phyloP scores from a whole-genome alignment of 2,888 invertebrate genomes.

The Scrobipalpa costella region DNA sequence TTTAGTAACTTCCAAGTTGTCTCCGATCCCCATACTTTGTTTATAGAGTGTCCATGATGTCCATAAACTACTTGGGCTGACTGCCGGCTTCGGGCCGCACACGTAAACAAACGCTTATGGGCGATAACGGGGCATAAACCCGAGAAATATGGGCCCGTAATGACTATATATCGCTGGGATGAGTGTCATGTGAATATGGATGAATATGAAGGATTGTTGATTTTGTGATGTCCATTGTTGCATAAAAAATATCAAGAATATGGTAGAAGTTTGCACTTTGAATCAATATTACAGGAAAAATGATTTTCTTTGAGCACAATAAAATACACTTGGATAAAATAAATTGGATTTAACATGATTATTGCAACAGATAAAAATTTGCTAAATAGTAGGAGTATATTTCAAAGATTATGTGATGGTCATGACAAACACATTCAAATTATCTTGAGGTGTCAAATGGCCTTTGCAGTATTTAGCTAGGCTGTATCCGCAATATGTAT shows the following conservation, averaged over 20 bases:
- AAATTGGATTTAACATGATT: too few species aligned
- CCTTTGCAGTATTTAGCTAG: too few species aligned
- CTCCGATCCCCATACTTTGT: conserved; percentile 12
- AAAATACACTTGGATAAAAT: too few species aligned
- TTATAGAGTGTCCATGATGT: conserved; percentile 37
- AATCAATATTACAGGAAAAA: too few species aligned
- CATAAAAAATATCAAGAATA: background rate
- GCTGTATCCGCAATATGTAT: too few species aligned
- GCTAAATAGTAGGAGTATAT: too few species aligned
- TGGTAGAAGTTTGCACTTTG: too few species aligned
- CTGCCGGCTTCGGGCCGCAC: conserved; percentile 50
- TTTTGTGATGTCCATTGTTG: background rate
- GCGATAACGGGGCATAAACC: conserved; percentile 45
- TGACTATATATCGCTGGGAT: conserved; percentile 17
- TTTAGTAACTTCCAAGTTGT: conserved; percentile 3
- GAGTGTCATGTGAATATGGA: conserved; percentile 9
- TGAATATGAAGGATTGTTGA: background rate
- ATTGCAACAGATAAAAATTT: too few species aligned
- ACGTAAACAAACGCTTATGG: conserved; percentile 58
- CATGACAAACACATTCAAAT: too few species aligned
- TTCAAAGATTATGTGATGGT: too few species aligned
- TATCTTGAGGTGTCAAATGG: too few species aligned
- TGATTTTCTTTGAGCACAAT: too few species aligned
- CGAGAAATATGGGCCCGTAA: conserved; percentile 32
- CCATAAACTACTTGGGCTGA: conserved; percentile 51